These are phyloP conservation scores for Athalia rosae DNA, from an alignment of 2,888 invertebrate genomes.

Conservation along the genomic window DNA sequence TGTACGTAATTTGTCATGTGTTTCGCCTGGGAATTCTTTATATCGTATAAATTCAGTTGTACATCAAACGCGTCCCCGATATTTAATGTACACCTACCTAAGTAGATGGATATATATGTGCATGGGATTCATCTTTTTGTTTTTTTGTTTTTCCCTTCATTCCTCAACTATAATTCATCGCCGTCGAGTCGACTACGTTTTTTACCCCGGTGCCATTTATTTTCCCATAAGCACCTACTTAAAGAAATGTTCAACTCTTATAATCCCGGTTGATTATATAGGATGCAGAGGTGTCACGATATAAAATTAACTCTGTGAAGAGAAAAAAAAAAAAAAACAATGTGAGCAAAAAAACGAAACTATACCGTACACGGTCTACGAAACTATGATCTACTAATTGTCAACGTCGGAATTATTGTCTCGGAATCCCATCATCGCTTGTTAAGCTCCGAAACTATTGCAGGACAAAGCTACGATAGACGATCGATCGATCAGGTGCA, in stretches of 20 bases:
- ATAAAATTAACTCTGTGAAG: no score
- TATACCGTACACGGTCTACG: no score
- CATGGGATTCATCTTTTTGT: not conserved
- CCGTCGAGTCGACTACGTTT: not conserved
- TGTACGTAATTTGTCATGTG: slow-evolving; percentile 29
- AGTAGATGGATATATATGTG: not conserved
- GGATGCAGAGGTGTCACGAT: no score
- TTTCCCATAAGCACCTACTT: slow-evolving; percentile 15
- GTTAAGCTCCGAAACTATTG: no score
- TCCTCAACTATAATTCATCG: not conserved
- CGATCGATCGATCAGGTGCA: no score
- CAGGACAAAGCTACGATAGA: no score
- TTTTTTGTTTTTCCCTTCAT: slow-evolving; percentile 6
- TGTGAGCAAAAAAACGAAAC: not conserved
- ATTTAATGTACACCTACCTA: not conserved
- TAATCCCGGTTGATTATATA: no score
- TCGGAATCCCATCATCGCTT: no score
- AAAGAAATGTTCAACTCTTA: no score
- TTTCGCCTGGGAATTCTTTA: slow-evolving; percentile 17
- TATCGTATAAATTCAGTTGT: no score
- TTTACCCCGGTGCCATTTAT: slow-evolving; percentile 2
- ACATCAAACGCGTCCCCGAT: not conserved
- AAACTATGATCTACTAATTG: no score
- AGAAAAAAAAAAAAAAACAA: not conserved
- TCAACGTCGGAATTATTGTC: no score